Conservation (phyloP, 2,888 invertebrate genomes). For the Nemapogon koenigi region DNA sequence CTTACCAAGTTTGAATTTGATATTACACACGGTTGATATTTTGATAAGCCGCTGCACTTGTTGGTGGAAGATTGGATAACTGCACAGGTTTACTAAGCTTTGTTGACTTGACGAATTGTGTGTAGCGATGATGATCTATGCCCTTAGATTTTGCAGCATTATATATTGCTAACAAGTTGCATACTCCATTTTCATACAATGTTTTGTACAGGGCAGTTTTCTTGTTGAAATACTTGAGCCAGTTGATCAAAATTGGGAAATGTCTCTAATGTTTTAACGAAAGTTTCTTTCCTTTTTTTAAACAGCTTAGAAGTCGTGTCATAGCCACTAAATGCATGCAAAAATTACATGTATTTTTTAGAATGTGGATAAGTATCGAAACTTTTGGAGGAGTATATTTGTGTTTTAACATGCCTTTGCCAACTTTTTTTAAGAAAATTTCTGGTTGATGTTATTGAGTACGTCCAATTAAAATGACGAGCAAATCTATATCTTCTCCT, state of each 20-base stretch:
- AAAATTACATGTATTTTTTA: constrained; percentile 13
- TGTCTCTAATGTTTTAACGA: constrained; percentile 21
- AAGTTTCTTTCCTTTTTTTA: constrained; percentile 18
- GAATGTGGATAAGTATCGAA: constrained; percentile 19
- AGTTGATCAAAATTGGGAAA: constrained; percentile 22
- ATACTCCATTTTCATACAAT: constrained; percentile 18
- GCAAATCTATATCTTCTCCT: constrained; percentile 24
- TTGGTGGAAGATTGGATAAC: constrained; percentile 25
- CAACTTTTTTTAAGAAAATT: constrained; percentile 23
- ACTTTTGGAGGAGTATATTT: constrained; percentile 22
- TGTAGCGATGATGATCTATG: constrained; percentile 18
- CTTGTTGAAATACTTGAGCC: constrained; percentile 23
- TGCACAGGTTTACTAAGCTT: constrained; percentile 26
- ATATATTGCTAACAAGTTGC: constrained; percentile 21
- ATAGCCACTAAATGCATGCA: constrained; percentile 13
- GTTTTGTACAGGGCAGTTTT: constrained; percentile 23
- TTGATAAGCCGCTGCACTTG: constrained; percentile 21
- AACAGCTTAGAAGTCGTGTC: constrained; percentile 16
- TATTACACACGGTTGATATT: constrained; percentile 18
- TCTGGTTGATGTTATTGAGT: constrained; percentile 19
- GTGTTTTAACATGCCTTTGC: constrained; percentile 22
- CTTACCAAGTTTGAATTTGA: constrained; percentile 17
- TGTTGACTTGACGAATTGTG: constrained; percentile 23
- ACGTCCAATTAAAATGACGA: constrained; percentile 23
- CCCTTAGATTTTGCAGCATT: constrained; percentile 23